These are phyloP conservation scores for Eupithecia vulgata DNA, from an alignment of 2,888 invertebrate genomes.

Conservation along the genomic window DNA sequence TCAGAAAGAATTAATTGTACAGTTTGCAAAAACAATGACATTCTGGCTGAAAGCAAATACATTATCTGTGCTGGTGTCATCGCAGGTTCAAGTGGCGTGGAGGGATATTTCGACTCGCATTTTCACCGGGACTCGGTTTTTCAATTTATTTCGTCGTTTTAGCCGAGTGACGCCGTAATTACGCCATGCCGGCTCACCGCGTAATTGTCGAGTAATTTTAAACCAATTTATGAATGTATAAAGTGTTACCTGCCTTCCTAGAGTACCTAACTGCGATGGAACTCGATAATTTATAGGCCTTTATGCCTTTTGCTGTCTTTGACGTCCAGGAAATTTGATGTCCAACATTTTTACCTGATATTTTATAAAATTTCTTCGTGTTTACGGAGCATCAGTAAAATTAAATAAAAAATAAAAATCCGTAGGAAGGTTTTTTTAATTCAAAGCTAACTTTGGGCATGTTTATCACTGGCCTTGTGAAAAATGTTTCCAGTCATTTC, in stretches of 20 bases:
- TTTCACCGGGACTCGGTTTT: constrained; percentile 76
- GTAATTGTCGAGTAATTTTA: constrained; percentile 67
- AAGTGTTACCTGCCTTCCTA: neutral
- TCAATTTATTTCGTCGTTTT: constrained; percentile 81
- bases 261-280: neutral
- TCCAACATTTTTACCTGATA: constrained; percentile 29
- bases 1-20: constrained; percentile 64
- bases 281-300: constrained; percentile 30
- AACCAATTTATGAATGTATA: constrained; percentile 30
- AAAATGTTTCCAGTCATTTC: neutral
- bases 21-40: constrained; percentile 70
- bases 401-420: no score
- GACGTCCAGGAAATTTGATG: constrained; percentile 51
- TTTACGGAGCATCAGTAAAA: constrained; percentile 23
- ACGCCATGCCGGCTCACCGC: constrained; percentile 66
- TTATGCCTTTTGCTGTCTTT: constrained; percentile 42
- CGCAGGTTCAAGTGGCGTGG: constrained; percentile 67
- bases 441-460: neutral
- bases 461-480: neutral
- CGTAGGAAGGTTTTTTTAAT: constrained; percentile 8
- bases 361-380: constrained; percentile 22
- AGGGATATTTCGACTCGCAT: constrained; percentile 72
- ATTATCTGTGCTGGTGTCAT: constrained; percentile 72
- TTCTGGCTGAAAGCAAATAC: constrained; percentile 75
- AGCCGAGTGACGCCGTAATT: constrained; percentile 77